phyloP scores from a whole-genome alignment of 2,888 invertebrate genomes.

The Athalia circularis region DNA sequence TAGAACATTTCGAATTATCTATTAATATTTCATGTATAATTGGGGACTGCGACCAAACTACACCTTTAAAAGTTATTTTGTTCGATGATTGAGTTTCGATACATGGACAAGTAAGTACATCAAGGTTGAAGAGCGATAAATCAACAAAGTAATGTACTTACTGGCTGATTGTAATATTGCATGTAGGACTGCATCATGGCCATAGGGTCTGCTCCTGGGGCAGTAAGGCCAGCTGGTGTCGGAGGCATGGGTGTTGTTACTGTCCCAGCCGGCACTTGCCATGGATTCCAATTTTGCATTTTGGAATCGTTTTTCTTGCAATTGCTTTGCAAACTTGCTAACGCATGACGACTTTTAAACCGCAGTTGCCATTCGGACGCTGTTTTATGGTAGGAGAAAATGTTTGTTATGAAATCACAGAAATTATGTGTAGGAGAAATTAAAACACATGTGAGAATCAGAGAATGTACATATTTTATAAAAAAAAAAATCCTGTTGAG shows the following conservation, averaged over 20 bases:
- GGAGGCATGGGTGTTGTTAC: conserved; percentile 69
- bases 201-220: conserved; percentile 70
- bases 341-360: conserved; percentile 67
- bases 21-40: background rate
- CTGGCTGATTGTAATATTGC: conserved; percentile 73
- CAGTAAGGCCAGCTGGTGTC: conserved; percentile 69
- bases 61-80: background rate
- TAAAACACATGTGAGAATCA: conserved; percentile 9
- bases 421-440: conserved; percentile 18
- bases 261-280: conserved; percentile 69
- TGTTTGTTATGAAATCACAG: conserved; percentile 59
- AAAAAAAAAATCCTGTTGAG: background rate
- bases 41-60: background rate
- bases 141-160: conserved; percentile 61
- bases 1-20: conserved; percentile 5
- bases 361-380: conserved; percentile 67
- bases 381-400: conserved; percentile 67
- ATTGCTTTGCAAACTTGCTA: conserved; percentile 58
- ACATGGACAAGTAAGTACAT: background rate
- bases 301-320: conserved; percentile 57
- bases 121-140: background rate
- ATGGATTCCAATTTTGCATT: conserved; percentile 73
- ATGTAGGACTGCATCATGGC: conserved; percentile 72
- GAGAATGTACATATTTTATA: background rate
- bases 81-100: background rate